Base-by-base conservation (phyloP, 2,888 invertebrate genomes). In the Phyllotreta striolata region DNA sequence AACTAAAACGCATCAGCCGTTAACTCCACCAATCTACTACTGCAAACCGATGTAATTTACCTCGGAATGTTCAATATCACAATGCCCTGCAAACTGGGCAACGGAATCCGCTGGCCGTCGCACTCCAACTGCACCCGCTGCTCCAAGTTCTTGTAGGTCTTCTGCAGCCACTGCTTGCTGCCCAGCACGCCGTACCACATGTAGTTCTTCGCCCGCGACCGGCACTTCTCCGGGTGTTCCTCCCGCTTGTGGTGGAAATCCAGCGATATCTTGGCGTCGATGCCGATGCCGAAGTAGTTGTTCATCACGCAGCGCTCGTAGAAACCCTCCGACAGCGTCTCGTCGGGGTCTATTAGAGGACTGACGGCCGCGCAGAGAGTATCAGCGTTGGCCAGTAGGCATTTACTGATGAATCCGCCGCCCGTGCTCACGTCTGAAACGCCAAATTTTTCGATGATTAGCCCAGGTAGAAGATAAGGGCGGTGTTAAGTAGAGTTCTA, bases 271-370 rank as follows among this genome's bases (percentile, higher is more conserved):
- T 98, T 98, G 0, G 98, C 98, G 83, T 98, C 98, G 67, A 98
- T 93, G 0, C 98, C 98, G 76, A 98, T 98, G 0, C 98, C 98
- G 79, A 98, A 98, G 80, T 98, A 98, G 80, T 98, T 98, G 82
- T 98, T 98, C 98, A 98, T 98, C 1, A 97, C 96, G 76, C 95
- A 95, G 72, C 92, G 90, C 82, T 98, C 98, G 74, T 92, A 92
- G 80, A 91, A 93, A 0, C 95, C 95, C 83, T 95, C 95, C 77
- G 92, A 83, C 1, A 93, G 84, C 0, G 92, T 92, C 76, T 95
- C 93, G 76, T 95, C 95, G 0, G 93, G 93, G 79, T 96, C 96
- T 91, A 96, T 94, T 8, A 97, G 83, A 0, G 97, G 96, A 66
- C 95, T 94, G n/a, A 95, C 96, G 0, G 96, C 95, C 0, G 97